These are phyloP conservation scores for Slavum lentiscoides DNA, from an alignment of 2,888 invertebrate genomes.

Conservation along the genomic window DNA sequence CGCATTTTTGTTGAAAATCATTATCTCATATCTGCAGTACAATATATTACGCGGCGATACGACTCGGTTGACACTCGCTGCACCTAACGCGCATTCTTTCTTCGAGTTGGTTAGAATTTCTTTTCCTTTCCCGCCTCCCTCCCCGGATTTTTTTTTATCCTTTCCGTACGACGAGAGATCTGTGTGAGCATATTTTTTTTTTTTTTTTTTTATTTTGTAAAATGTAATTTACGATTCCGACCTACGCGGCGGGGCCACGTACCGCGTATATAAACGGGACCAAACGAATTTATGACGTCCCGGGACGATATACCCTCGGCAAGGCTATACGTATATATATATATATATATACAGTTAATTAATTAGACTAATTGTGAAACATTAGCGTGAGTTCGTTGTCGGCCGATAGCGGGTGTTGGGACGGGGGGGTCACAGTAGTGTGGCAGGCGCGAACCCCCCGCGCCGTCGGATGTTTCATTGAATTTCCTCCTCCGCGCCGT, in stretches of 20 bases:
- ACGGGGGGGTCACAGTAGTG: not conserved
- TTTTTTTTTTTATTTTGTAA: conserved; percentile 63
- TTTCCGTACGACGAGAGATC: conserved; percentile 15
- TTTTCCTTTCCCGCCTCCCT: not conserved
- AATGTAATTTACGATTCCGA: conserved; percentile 51
- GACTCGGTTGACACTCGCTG: no score
- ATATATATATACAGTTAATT: conserved; percentile 45
- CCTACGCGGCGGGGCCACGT: conserved; percentile 25
- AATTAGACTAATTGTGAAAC: conserved; percentile 53
- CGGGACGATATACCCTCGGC: conserved; percentile 49
- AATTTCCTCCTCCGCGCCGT: conserved; percentile 21
- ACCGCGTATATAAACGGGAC: conserved; percentile 36
- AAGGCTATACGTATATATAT: not conserved
- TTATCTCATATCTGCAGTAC: no score
- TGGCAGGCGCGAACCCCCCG: conserved; percentile 32
- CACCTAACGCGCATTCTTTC: no score
- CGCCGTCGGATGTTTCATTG: conserved; percentile 49
- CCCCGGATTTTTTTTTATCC: not conserved
- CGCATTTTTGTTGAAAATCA: no score
- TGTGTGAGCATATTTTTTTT: not conserved
- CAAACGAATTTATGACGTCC: conserved; percentile 50
- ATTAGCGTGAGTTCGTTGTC: conserved; percentile 39
- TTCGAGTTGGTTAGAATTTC: conserved; percentile 20
- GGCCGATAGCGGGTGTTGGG: not conserved
- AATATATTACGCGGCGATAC: no score